phyloP scores from a whole-genome alignment of 2,113 vertebrate genomes.

The Corydoras sp. region DNA sequence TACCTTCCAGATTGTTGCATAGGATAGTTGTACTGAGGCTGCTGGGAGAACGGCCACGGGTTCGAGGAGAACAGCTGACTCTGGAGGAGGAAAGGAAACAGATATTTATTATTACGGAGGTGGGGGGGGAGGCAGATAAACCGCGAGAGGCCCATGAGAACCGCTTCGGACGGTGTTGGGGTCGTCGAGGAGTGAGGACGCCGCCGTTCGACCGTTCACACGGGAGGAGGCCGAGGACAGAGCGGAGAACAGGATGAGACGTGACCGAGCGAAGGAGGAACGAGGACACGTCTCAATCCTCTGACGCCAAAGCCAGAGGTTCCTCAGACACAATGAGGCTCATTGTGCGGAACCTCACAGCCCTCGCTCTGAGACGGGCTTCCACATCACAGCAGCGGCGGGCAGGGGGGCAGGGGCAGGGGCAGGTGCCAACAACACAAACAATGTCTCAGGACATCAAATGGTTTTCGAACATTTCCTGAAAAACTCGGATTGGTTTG shows the following conservation, averaged over 20 bases:
- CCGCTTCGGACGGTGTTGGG: too few species aligned
- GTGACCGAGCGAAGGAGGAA: too few species aligned
- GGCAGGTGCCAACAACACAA: too few species aligned
- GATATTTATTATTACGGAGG: conserved; percentile 20
- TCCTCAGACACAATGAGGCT: neutral
- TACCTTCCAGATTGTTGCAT: conserved; percentile 52
- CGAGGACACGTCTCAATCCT: neutral
- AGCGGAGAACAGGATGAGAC: too few species aligned
- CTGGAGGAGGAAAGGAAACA: conserved; percentile 40
- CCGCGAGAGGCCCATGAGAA: too few species aligned
- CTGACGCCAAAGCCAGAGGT: neutral
- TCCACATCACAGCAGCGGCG: neutral
- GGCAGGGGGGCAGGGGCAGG: too few species aligned
- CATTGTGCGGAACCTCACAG: neutral
- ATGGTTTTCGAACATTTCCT: too few species aligned
- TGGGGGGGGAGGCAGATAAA: neutral
- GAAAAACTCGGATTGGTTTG: too few species aligned
- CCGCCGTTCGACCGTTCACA: too few species aligned
- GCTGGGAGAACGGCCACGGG: conserved; percentile 42
- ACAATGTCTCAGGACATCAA: too few species aligned
- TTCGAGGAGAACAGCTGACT: conserved; percentile 39
- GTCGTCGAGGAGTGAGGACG: too few species aligned
- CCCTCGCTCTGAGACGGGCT: neutral
- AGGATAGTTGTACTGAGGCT: conserved; percentile 40
- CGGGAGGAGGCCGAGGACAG: too few species aligned